phyloP scores from a whole-genome alignment of 2,113 vertebrate genomes.

The Nannobrachium achirus region DNA sequence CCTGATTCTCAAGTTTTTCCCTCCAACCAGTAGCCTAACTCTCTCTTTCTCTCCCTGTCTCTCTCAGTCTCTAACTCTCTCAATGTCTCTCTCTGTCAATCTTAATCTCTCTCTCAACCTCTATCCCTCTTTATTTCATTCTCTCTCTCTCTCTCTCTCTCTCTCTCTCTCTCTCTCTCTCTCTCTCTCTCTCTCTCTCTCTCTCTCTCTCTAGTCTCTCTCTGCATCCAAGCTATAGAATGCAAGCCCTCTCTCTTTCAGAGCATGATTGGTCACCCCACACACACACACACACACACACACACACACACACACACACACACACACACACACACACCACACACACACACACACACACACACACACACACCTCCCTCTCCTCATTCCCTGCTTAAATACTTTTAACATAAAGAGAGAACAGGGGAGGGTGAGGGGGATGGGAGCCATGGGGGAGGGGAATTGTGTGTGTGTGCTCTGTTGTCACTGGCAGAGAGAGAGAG shows the following conservation, averaged over 20 bases:
- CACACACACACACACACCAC: constrained; percentile 49
- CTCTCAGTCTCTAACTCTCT: constrained; percentile 6
- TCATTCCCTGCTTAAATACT: constrained; percentile 77
- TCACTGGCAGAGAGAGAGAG: constrained; percentile 66
- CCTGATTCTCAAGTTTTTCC: constrained; percentile 42
- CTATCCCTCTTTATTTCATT: constrained; percentile 7
- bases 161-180: constrained; percentile 9
- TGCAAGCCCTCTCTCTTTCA: constrained; percentile 50
- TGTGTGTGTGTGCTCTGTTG: constrained; percentile 75
- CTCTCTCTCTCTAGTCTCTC: constrained; percentile 19
- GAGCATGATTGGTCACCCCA: constrained; percentile 70
- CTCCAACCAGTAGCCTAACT: constrained; percentile 38
- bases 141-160: constrained; percentile 15
- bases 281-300: constrained; percentile 47
- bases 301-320: constrained; percentile 25
- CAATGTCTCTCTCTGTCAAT: background rate
- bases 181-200: constrained; percentile 10
- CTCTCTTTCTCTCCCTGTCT: constrained; percentile 4
- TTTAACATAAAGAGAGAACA: constrained; percentile 80
- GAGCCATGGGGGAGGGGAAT: constrained; percentile 73
- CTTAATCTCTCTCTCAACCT: no score
- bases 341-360: constrained; percentile 47
- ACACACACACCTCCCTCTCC: constrained; percentile 24
- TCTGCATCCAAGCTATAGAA: constrained; percentile 47
- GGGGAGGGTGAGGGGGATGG: constrained; percentile 70